These are phyloP conservation scores for Julus scandinavius DNA, from an alignment of 2,888 invertebrate genomes.

Conservation along the genomic window DNA sequence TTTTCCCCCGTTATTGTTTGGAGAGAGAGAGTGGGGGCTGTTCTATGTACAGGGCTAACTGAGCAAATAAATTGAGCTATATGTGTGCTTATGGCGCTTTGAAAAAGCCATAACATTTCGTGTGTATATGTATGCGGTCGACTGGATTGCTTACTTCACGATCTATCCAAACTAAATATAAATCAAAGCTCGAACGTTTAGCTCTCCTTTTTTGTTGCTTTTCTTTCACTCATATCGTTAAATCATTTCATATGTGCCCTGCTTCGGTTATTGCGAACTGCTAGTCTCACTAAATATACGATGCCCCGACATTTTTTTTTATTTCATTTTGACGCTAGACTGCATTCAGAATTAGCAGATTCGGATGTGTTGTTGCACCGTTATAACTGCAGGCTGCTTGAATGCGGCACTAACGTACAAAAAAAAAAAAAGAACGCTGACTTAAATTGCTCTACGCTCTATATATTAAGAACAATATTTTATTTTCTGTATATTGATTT, in stretches of 20 bases:
- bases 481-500: conserved; percentile 45
- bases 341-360: conserved; percentile 35
- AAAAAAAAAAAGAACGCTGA: conserved; percentile 8
- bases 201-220: conserved; percentile 32
- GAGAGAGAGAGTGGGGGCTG: neutral
- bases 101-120: conserved; percentile 40
- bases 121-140: conserved; percentile 40
- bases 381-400: conserved; percentile 35
- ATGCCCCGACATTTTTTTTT: neutral
- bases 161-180: conserved; percentile 43
- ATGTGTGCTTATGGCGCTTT: conserved; percentile 6
- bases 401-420: conserved; percentile 21
- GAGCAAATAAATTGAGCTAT: conserved; percentile 43
- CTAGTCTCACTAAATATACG: neutral
- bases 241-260: conserved; percentile 19
- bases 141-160: conserved; percentile 46
- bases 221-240: conserved; percentile 45
- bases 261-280: conserved; percentile 11
- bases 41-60: conserved; percentile 15
- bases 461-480: conserved; percentile 46
- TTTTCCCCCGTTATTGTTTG: conserved; percentile 3
- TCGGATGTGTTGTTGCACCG: conserved; percentile 18
- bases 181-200: conserved; percentile 46
- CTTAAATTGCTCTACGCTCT: conserved; percentile 43
- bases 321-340: conserved; percentile 36